These are phyloP conservation scores for Apodemus sylvaticus DNA, from an alignment of 2,113 vertebrate genomes.

Conservation along the genomic window DNA sequence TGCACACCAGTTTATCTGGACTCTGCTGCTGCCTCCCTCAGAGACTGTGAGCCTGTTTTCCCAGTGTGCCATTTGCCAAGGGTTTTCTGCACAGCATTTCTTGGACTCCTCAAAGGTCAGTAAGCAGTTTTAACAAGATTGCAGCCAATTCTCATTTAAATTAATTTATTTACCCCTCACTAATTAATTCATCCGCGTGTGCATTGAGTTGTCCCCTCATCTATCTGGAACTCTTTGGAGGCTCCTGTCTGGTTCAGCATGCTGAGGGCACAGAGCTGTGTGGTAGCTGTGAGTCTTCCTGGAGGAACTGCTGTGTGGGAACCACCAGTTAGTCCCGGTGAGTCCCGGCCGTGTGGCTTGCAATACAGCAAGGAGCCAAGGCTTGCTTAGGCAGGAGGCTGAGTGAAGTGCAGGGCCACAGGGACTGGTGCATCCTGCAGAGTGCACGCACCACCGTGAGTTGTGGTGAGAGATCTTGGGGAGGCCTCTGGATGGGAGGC, in stretches of 20 bases:
- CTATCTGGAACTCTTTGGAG: neutral
- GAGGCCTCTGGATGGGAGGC: neutral
- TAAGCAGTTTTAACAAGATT: neutral
- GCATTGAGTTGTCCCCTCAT: neutral
- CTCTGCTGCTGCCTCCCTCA: rapidly evolving
- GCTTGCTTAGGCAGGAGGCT: neutral
- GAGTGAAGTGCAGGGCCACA: neutral
- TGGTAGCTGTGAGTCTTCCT: rapidly evolving
- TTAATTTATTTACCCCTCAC: neutral
- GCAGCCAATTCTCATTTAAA: neutral
- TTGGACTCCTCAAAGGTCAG: neutral
- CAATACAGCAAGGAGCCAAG: neutral
- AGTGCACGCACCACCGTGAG: neutral
- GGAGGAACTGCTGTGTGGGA: neutral
- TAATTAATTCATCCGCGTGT: neutral
- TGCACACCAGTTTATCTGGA: neutral
- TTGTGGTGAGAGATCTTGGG: neutral
- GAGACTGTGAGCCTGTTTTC: rapidly evolving
- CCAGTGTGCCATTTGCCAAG: rapidly evolving
- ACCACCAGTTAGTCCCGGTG: rapidly evolving
- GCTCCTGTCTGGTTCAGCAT: neutral
- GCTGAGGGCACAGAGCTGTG: neutral
- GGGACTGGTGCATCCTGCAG: neutral
- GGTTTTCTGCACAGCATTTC: neutral
- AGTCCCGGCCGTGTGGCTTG: neutral